phyloP scores from a whole-genome alignment of 2,888 invertebrate species.

The Rosalia funebris region DNA sequence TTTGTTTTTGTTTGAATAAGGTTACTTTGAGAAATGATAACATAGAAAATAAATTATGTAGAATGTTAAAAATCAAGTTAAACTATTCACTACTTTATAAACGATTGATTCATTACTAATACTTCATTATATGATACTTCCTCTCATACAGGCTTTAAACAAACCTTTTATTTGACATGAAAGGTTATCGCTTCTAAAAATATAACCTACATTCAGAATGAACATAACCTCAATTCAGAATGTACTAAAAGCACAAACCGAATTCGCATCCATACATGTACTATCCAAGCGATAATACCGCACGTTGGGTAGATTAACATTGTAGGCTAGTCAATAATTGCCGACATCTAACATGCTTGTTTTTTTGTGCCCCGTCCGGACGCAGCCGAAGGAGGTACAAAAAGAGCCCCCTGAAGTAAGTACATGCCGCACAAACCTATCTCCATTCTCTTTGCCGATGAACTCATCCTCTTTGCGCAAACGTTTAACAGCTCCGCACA shows the following conservation, averaged over 20 bases:
- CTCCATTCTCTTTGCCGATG: slow-evolving; percentile 52
- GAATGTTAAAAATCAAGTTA: too few species aligned
- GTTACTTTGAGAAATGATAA: too few species aligned
- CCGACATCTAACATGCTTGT: slow-evolving; percentile 43
- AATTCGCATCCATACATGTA: not conserved
- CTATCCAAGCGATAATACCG: not conserved
- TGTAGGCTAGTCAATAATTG: slow-evolving; percentile 20
- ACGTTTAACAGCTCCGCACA: slow-evolving; percentile 44
- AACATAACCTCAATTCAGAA: not conserved
- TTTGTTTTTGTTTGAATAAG: too few species aligned
- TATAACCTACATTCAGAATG: not conserved
- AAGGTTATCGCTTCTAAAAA: not conserved
- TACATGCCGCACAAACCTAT: slow-evolving; percentile 52
- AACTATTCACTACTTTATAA: too few species aligned
- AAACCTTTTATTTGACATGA: not conserved
- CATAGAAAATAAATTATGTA: too few species aligned
- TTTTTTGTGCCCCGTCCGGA: slow-evolving; percentile 52
- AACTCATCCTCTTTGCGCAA: slow-evolving; percentile 48
- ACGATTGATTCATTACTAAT: too few species aligned
- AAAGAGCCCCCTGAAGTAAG: slow-evolving; percentile 63
- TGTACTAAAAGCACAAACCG: not conserved
- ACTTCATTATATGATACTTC: too few species aligned
- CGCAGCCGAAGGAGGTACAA: slow-evolving; percentile 62
- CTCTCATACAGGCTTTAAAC: too few species aligned
- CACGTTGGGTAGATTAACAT: slow-evolving; percentile 8